Evolutionary conservation across 2,113 vertebrate species (phyloP).

Genomic region (Cynocephalus volans): DNA sequence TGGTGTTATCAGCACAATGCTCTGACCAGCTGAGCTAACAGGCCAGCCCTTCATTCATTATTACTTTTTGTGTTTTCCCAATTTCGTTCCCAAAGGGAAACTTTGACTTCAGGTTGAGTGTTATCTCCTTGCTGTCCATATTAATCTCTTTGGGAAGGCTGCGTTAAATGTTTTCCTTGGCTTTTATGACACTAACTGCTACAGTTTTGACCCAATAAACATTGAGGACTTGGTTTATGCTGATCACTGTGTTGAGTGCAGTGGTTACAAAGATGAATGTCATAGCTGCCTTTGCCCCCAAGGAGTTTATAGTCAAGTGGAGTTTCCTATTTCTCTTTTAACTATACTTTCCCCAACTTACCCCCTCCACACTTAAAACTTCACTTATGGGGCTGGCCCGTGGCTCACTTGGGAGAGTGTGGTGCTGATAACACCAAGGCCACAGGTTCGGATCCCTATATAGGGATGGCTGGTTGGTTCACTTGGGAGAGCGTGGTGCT

Average conservation of each 20-base stretch:
- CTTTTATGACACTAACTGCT: background rate
- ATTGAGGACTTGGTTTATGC: background rate
- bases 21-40: too few relatives aligned
- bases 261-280: background rate
- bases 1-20: too few relatives aligned
- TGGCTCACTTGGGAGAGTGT: too few relatives aligned
- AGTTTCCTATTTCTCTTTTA: background rate
- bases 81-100: background rate
- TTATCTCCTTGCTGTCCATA: background rate
- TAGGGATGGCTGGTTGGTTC: too few relatives aligned
- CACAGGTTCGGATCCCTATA: too few relatives aligned
- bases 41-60: background rate
- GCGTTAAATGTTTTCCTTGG: background rate
- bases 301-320: background rate
- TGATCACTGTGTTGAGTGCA: background rate
- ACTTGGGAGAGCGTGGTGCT: too few relatives aligned
- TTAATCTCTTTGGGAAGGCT: background rate
- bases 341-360: background rate
- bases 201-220: background rate
- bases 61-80: background rate
- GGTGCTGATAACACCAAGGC: too few relatives aligned
- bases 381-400: background rate
- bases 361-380: background rate
- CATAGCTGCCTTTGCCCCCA: background rate
- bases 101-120: background rate